Base-by-base conservation (phyloP, 1,140 invertebrate species). In the Drosophila bifasciata region DNA sequence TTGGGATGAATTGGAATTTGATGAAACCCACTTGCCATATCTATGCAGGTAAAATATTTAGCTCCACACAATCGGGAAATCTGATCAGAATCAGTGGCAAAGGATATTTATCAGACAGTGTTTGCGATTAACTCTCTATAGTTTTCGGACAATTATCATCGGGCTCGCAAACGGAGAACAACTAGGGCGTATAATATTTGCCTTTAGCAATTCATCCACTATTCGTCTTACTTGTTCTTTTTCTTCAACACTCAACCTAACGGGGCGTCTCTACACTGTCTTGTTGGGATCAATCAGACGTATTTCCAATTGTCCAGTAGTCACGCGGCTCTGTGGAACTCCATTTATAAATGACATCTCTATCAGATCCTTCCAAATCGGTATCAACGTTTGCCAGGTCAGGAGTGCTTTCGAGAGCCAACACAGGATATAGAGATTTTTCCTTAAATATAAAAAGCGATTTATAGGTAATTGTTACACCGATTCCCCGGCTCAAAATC, bases 241-340 rank as follows among this genome's bases (percentile, higher is more conserved):
- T 52, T 52, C 21, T 9, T 60, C 48, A 6, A 43, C 48, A 16
- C 55, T 59, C 17, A 66, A 49, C 9, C 23, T 2, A 6, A 50
- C 44, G 9, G 60, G 41, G 8, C 40, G 28, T 6, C 61, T 49
- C 36, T 36, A 11, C 13, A 50, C 17, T 7, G 11, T 50, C 17
- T 50, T 60, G 8, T 59, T 50, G 23, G n/a, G 25, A 44, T 59
- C 39, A 59, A 50, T 66, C n/a, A n/a, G n/a, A n/a, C n/a, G n/a
- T n/a, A n/a, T n/a, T n/a, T n/a, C n/a, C n/a, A n/a, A n/a, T 13
- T 58, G 61, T 13, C 39, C 61, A 1, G 44, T 49, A 21, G 44
- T 41, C 32, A 49, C 21, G 15, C 21, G 36, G 9, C 36, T 44
- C 11, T 58, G 23, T 64, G 53, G 45, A 6, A 59, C 36, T n/a